Conservation (phyloP, 37 sponge, comb jelly and placozoan genomes). For the Cliona cf. orientalis region DNA sequence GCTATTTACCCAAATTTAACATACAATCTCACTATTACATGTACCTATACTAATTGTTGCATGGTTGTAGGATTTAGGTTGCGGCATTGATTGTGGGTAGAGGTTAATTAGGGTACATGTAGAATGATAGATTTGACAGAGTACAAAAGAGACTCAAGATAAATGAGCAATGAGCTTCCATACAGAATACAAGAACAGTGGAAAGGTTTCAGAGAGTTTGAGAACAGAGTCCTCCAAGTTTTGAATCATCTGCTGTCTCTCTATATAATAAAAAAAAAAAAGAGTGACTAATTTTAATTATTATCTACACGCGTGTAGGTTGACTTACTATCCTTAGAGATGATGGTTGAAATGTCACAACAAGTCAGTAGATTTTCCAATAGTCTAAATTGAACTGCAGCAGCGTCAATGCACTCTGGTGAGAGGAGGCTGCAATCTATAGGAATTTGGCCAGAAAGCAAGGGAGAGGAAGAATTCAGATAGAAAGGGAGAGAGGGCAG, state of each 20-base stretch:
- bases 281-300: not conserved
- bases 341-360: not conserved
- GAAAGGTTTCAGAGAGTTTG: conserved; percentile 17
- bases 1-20: no score
- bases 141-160: no score
- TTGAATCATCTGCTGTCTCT: not conserved
- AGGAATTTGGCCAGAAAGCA: no score
- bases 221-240: conserved; percentile 33
- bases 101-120: no score
- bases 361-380: conserved; percentile 18
- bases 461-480: no score
- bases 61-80: no score
- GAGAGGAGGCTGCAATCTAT: not conserved
- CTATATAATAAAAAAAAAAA: not conserved
- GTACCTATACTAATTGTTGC: no score
- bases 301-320: not conserved
- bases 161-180: conserved; percentile 43
- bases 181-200: conserved; percentile 50
- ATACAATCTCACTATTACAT: no score
- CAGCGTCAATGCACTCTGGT: not conserved
- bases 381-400: not conserved
- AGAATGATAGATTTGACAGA: no score
- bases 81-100: no score
- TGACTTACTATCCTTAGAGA: conserved; percentile 5
- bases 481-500: no score